Conservation (phyloP, 2,888 invertebrate species). For the Ctena decussata region DNA sequence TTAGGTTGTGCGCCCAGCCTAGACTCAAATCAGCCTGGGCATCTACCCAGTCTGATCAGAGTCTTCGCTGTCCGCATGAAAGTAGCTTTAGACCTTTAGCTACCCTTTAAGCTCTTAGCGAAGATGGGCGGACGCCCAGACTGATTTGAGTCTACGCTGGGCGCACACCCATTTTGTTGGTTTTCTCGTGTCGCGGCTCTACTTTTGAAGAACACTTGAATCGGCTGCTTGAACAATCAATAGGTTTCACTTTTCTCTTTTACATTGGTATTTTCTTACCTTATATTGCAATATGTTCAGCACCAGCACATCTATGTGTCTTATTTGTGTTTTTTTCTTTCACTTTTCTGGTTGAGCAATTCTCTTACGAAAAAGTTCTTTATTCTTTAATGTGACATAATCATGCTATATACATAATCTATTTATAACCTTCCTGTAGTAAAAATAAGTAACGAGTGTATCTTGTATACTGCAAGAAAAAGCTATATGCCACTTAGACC, state of each 20-base stretch:
- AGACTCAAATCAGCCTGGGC: too few relatives aligned
- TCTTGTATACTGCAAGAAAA: neutral
- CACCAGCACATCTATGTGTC: neutral
- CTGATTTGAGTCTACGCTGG: too few relatives aligned
- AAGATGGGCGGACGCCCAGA: too few relatives aligned
- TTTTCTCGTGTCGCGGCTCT: too few relatives aligned
- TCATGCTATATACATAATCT: neutral
- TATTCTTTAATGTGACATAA: neutral
- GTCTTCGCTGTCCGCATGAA: too few relatives aligned
- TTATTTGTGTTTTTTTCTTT: slow-evolving; percentile 16
- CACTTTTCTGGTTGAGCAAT: neutral
- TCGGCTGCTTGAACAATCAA: neutral
- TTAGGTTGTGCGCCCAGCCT: too few relatives aligned
- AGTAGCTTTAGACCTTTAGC: too few relatives aligned
- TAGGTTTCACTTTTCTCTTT: neutral
- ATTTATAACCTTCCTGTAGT: neutral
- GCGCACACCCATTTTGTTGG: too few relatives aligned
- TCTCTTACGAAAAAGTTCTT: slow-evolving; percentile 1
- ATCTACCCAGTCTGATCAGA: too few relatives aligned
- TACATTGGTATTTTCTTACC: neutral
- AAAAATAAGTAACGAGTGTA: neutral
- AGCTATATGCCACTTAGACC: neutral
- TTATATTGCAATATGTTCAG: neutral
- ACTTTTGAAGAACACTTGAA: neutral
- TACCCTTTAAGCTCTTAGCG: too few relatives aligned